phyloP scores from a whole-genome alignment of 2,113 vertebrate species.

The Toxostoma redivivum region DNA sequence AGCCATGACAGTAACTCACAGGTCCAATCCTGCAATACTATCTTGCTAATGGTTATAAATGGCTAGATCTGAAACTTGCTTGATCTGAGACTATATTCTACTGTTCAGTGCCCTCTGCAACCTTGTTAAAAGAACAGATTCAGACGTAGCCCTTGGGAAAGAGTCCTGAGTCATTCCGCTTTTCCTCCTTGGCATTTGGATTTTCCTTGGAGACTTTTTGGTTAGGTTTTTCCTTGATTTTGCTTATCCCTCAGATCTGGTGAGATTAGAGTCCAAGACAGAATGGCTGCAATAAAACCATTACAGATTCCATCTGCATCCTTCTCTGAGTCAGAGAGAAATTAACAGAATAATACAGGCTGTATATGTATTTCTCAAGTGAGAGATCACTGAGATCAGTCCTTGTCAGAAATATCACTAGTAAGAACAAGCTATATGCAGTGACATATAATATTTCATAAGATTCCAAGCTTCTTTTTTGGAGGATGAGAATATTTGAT shows the following conservation, averaged over 20 bases:
- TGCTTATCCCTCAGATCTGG: slow-evolving; percentile 13
- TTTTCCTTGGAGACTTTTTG: background rate
- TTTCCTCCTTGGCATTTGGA: background rate
- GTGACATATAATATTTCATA: background rate
- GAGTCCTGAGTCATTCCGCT: background rate
- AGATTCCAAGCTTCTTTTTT: background rate
- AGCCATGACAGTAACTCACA: slow-evolving; percentile 12
- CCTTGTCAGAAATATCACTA: background rate
- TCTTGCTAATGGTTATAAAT: slow-evolving; percentile 35
- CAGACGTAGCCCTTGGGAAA: background rate
- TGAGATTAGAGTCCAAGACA: slow-evolving; percentile 11
- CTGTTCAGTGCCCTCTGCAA: background rate
- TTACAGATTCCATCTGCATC: slow-evolving; percentile 18
- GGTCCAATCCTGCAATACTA: background rate
- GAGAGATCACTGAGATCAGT: slow-evolving; percentile 9
- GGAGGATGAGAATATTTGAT: background rate
- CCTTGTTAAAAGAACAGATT: background rate
- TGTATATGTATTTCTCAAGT: slow-evolving; percentile 16
- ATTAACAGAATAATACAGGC: background rate
- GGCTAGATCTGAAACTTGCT: background rate
- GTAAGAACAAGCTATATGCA: background rate
- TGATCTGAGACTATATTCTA: background rate
- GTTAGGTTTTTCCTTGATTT: slow-evolving; percentile 11
- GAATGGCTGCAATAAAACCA: slow-evolving; percentile 5
- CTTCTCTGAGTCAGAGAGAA: slow-evolving; percentile 29